Evolutionary conservation across 2,797 vertebrate species (phyloP).

Genomic region (Mormyrops boulengeri): DNA sequence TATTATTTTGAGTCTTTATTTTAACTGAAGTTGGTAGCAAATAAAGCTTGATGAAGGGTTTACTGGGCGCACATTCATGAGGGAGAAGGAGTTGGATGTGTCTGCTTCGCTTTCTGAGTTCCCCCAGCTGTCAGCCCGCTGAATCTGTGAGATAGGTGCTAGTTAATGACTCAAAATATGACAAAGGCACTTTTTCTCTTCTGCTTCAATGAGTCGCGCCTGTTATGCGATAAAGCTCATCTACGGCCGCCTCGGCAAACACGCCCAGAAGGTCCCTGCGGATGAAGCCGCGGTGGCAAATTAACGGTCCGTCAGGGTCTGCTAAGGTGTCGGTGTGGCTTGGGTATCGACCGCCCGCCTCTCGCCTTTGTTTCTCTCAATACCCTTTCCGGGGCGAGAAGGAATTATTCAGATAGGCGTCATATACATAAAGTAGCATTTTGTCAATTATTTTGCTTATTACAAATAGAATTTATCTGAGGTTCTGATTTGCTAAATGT

Average conservation of each 20-base stretch:
- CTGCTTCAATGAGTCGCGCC: slow-evolving; percentile 24
- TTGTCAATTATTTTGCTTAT: slow-evolving; percentile 35
- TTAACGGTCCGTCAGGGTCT: slow-evolving; percentile 33
- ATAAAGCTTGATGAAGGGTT: slow-evolving; percentile 1
- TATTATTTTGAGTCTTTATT: slow-evolving; percentile 10
- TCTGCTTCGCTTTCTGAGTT: slow-evolving; percentile 35
- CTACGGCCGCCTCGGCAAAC: not conserved
- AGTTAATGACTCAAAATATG: slow-evolving; percentile 44
- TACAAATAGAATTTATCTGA: slow-evolving; percentile 37
- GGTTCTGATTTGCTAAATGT: not conserved
- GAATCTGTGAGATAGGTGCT: slow-evolving; percentile 42
- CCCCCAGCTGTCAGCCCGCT: slow-evolving; percentile 49
- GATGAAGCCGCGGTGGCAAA: slow-evolving; percentile 17
- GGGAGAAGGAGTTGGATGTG: not conserved
- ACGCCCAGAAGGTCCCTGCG: slow-evolving; percentile 25
- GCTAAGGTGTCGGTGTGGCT: slow-evolving; percentile 43
- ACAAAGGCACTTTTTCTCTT: slow-evolving; percentile 25
- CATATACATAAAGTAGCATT: slow-evolving; percentile 36
- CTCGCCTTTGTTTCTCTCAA: slow-evolving; percentile 2
- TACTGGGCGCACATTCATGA: not conserved
- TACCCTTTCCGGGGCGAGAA: not conserved
- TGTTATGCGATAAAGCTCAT: slow-evolving; percentile 29
- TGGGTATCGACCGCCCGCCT: slow-evolving; percentile 17
- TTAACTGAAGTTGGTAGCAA: not conserved
- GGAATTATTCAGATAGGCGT: not conserved